These are phyloP conservation scores for Drosophila baimaii DNA, from an alignment of 1,140 invertebrate genomes.

Conservation along the genomic window DNA sequence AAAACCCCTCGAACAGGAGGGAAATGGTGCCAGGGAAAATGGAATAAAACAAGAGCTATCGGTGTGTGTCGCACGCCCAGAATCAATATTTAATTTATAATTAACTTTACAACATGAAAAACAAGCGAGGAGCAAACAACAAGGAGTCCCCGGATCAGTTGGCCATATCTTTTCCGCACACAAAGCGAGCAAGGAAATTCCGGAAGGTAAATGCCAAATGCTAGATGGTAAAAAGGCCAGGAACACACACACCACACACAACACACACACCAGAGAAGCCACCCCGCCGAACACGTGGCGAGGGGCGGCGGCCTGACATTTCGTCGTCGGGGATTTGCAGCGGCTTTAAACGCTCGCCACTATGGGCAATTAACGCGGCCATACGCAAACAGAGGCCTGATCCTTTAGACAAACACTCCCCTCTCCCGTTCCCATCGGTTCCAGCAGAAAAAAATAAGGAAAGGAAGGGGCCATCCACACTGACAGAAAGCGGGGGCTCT, in stretches of 20 bases:
- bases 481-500: neutral
- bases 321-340: slow-evolving; percentile 70
- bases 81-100: slow-evolving; percentile 84
- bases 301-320: slow-evolving; percentile 58
- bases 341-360: slow-evolving; percentile 81
- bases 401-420: slow-evolving; percentile 77
- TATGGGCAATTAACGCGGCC: slow-evolving; percentile 82
- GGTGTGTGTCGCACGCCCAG: slow-evolving; percentile 47
- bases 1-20: slow-evolving; percentile 6
- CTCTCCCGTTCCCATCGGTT: slow-evolving; percentile 29
- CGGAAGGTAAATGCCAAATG: slow-evolving; percentile 29
- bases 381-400: slow-evolving; percentile 75
- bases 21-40: slow-evolving; percentile 16
- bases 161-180: slow-evolving; percentile 72
- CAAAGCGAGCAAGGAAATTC: slow-evolving; percentile 20
- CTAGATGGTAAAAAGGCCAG: slow-evolving; percentile 44
- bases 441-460: neutral
- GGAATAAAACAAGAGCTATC: slow-evolving; percentile 24
- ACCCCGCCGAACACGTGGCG: slow-evolving; percentile 14
- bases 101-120: slow-evolving; percentile 83
- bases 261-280: too few relatives aligned
- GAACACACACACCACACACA: too few relatives aligned
- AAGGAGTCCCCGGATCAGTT: slow-evolving; percentile 44
- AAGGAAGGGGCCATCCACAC: slow-evolving; percentile 18
- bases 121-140: slow-evolving; percentile 69